A percentile compares a stretch with the other conserved stretches of the same genome.
Conservation (phyloP, 30 jellyfish, hydroid and myxozoan species). For the Turritopsis rubra region DNA sequence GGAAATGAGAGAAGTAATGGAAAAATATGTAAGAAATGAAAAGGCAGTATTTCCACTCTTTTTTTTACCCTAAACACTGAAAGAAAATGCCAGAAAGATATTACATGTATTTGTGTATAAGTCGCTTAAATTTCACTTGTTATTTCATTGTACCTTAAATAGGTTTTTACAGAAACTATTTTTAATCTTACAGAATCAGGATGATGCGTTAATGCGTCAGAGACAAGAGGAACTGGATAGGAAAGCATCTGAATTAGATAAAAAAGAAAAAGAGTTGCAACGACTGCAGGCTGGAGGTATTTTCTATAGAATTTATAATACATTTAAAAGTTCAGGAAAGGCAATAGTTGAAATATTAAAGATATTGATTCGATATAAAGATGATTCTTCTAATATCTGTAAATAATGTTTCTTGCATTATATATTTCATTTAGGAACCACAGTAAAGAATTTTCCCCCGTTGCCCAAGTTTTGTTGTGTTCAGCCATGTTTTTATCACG, state of each 20-base stretch:
- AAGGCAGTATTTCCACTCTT: too few relatives aligned
- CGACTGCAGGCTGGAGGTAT: slow-evolving; percentile 59
- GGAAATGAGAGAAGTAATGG: too few relatives aligned
- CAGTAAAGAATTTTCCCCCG: slow-evolving; percentile 93
- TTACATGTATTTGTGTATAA: too few relatives aligned
- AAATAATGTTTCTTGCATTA: neutral
- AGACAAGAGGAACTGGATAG: slow-evolving; percentile 68
- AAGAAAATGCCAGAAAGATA: too few relatives aligned
- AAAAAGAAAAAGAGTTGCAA: slow-evolving; percentile 72
- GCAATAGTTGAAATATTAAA: too few relatives aligned
- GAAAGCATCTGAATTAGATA: slow-evolving; percentile 81
- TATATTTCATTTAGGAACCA: slow-evolving; percentile 35
- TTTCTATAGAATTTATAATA: neutral
- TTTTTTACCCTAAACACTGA: too few relatives aligned
- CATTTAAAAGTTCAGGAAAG: neutral
- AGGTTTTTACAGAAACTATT: neutral
- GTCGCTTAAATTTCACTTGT: neutral
- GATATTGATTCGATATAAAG: too few relatives aligned
- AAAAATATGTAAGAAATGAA: too few relatives aligned
- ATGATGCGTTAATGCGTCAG: slow-evolving; percentile 19
- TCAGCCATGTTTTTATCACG: slow-evolving; percentile 94
- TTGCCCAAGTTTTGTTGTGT: slow-evolving; percentile 72
- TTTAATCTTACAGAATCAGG: neutral
- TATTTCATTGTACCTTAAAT: neutral
- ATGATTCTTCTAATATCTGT: too few relatives aligned